These are phyloP conservation scores for Danio albolineatus DNA, from an alignment of 2,797 vertebrate genomes.

Conservation along the genomic window DNA sequence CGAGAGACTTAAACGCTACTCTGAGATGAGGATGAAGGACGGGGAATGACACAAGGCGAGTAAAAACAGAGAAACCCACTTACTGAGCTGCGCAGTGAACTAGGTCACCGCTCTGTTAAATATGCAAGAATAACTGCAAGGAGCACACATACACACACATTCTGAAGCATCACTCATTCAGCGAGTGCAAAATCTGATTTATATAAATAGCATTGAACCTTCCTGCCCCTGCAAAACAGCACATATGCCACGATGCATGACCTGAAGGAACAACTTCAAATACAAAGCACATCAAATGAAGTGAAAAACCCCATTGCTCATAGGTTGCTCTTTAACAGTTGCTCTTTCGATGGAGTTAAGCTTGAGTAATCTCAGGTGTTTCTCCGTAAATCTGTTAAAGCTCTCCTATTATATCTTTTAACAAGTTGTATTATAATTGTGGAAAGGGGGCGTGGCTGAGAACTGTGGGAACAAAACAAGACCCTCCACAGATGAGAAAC, in stretches of 20 bases:
- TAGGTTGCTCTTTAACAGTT: not conserved
- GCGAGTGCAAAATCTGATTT: constrained; percentile 24
- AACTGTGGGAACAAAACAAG: no score
- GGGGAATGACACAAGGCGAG: constrained; percentile 55
- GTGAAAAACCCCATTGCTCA: not conserved
- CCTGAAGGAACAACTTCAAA: constrained; percentile 2
- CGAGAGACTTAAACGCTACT: constrained; percentile 57
- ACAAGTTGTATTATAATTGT: no score
- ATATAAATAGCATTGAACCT: constrained; percentile 22
- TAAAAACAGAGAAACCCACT: constrained; percentile 80
- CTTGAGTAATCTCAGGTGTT: not conserved
- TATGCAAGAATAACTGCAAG: constrained; percentile 78
- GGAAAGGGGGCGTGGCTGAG: no score
- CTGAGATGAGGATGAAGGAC: constrained; percentile 57
- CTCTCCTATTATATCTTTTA: not conserved
- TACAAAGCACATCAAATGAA: not conserved
- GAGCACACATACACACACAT: constrained; percentile 51
- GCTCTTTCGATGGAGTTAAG: not conserved
- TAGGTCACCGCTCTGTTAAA: constrained; percentile 82
- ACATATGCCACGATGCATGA: constrained; percentile 7
- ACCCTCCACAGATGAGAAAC: no score
- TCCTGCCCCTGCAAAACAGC: not conserved
- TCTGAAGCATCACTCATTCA: constrained; percentile 45
- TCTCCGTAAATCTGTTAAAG: not conserved
- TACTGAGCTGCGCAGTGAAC: constrained; percentile 77